Percentiles rank a stretch among this genome's conserved stretches.
These are phyloP conservation scores for Poeciliopsis gracilis DNA, from an alignment of 2,797 vertebrate species.

Conservation along the genomic window DNA sequence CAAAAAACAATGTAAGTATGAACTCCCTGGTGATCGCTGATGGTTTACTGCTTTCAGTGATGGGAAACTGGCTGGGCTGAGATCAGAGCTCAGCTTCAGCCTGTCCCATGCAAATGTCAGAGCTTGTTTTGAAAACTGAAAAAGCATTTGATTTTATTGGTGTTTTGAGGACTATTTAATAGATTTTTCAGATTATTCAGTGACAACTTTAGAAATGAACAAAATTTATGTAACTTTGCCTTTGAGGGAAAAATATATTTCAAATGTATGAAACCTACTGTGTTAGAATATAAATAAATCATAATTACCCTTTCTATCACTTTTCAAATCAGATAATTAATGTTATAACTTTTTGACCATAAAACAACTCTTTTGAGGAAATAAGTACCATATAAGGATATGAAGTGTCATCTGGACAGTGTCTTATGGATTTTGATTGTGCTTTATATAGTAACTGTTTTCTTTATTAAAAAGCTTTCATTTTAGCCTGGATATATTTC, in stretches of 20 bases:
- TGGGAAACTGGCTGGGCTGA: conserved; percentile 37
- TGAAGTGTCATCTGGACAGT: no score
- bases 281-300: background rate
- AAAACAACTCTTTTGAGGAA: background rate
- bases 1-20: conserved; percentile 41
- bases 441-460: background rate
- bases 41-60: conserved; percentile 48
- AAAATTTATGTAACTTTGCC: background rate
- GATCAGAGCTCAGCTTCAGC: conserved; percentile 12
- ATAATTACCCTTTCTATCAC: background rate
- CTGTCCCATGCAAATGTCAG: conserved; percentile 9
- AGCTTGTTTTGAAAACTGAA: conserved; percentile 4
- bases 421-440: background rate
- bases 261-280: background rate
- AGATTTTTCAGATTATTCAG: background rate
- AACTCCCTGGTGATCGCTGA: conserved; percentile 28
- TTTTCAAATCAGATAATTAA: background rate
- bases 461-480: background rate
- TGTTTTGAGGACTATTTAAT: background rate
- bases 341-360: background rate
- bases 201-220: background rate
- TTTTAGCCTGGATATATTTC: background rate
- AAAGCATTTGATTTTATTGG: background rate
- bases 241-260: background rate
- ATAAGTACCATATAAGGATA: background rate